phyloP scores from a whole-genome alignment of 2,888 invertebrate species.

The Athrips mouffetella region DNA sequence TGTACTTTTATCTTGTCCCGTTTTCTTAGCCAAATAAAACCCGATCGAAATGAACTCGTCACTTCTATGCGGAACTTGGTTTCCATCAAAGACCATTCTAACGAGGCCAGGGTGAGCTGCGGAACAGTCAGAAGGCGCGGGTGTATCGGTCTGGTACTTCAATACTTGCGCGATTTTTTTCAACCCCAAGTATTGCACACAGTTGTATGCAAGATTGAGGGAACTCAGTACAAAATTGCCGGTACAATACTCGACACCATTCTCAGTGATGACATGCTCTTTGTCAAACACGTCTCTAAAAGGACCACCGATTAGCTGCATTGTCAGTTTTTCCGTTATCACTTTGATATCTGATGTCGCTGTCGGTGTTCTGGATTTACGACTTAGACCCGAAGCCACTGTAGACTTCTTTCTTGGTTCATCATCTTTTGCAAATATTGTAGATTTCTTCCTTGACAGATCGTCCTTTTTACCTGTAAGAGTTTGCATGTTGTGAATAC shows the following conservation, averaged over 20 bases:
- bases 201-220: background rate
- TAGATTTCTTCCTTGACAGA: too few relatives aligned
- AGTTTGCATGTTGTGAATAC: background rate
- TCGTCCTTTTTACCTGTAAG: background rate
- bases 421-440: too few relatives aligned
- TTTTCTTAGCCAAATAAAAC: too few relatives aligned
- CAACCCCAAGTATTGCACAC: background rate
- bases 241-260: background rate
- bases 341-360: background rate
- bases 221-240: background rate
- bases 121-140: too few relatives aligned
- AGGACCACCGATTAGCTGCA: background rate
- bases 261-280: background rate
- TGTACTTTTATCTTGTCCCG: too few relatives aligned
- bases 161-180: background rate
- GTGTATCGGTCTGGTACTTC: background rate
- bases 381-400: too few relatives aligned
- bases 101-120: too few relatives aligned
- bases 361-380: background rate
- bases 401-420: too few relatives aligned
- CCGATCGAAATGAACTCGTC: too few relatives aligned
- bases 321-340: background rate
- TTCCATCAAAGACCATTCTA: too few relatives aligned
- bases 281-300: background rate
- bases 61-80: too few relatives aligned